Conservation (phyloP, 2,888 invertebrate species). For the Chelonus formosanus region DNA sequence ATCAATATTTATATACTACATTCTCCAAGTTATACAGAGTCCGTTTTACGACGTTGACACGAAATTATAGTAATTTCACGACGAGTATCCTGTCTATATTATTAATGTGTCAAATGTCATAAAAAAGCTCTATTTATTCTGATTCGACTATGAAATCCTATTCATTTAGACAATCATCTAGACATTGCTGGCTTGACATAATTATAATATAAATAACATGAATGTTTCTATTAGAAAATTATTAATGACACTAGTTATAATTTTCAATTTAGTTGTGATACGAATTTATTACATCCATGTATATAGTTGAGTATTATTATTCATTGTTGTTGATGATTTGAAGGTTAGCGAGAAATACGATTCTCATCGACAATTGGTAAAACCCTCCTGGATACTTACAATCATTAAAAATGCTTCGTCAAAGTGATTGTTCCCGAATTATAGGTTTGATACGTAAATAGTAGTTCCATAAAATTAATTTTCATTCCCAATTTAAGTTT, state of each 20-base stretch:
- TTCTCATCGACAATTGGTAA: constrained; percentile 16
- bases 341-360: constrained; percentile 6
- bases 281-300: constrained; percentile 2
- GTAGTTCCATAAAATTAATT: neutral
- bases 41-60: no score
- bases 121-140: no score
- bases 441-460: constrained; percentile 14
- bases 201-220: neutral
- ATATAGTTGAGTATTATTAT: constrained; percentile 7
- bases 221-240: neutral
- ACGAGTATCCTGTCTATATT: no score
- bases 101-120: no score
- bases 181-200: neutral
- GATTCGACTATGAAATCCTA: no score
- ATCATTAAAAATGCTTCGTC: constrained; percentile 13
- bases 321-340: constrained; percentile 19
- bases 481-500: no score
- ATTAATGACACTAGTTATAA: constrained; percentile 4
- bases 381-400: constrained; percentile 4
- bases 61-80: no score
- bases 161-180: no score
- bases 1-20: neutral
- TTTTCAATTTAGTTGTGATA: constrained; percentile 6
- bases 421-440: constrained; percentile 11
- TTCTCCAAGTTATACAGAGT: neutral